phyloP scores from a whole-genome alignment of 2,113 vertebrate species.

The Nothocercus julius region DNA sequence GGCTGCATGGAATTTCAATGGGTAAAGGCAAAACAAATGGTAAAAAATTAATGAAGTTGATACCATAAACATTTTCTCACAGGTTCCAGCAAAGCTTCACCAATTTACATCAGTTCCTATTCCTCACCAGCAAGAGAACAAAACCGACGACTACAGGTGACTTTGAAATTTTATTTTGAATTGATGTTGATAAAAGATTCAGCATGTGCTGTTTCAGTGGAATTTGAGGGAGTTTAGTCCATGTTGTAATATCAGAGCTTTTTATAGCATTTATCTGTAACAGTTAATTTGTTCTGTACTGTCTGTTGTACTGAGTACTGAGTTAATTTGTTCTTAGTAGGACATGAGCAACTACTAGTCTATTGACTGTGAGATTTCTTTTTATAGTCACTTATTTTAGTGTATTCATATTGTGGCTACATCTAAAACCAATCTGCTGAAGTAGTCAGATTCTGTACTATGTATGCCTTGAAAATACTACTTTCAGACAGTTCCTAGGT shows the following conservation, averaged over 20 bases:
- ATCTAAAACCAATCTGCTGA: background rate
- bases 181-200: background rate
- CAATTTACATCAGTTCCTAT: constrained; percentile 97
- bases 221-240: background rate
- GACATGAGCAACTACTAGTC: background rate
- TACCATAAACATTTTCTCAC: constrained; percentile 64
- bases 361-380: background rate
- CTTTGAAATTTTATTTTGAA: constrained; percentile 7
- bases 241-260: fast-evolving
- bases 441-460: background rate
- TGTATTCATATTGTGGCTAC: fast-evolving
- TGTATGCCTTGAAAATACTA: background rate
- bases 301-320: no score
- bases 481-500: background rate
- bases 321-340: background rate
- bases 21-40: background rate
- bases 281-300: no score
- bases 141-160: constrained; percentile 92
- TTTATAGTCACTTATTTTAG: fast-evolving
- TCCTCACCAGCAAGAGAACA: constrained; percentile 94
- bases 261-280: background rate
- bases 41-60: constrained; percentile 2
- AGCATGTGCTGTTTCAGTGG: background rate
- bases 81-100: constrained; percentile 94
- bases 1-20: background rate